Base-by-base conservation (phyloP, 2,797 vertebrate genomes). In the Numenius phaeopus region DNA sequence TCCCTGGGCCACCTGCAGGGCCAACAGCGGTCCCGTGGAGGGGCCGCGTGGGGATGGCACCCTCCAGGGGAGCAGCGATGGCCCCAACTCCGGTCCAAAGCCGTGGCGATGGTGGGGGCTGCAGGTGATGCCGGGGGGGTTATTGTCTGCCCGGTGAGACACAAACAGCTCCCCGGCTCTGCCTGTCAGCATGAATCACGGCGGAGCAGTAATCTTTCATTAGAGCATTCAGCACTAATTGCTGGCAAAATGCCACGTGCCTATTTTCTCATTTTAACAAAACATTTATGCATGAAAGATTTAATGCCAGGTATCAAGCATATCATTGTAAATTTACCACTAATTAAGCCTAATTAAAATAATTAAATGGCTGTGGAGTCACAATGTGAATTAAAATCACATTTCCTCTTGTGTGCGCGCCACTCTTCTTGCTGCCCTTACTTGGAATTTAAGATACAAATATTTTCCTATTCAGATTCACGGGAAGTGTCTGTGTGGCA, bases 341-440 rank as follows among this genome's bases (percentile, higher is more conserved):
- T 99, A 99, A 99, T 99, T 99, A 99, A 98, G 98, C 98, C 99
- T 99, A 99, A 99, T 99, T 99, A 99, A 99, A 99, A 99, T 98
- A 98, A 98, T 98, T 98, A 99, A 99, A 99, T 99, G 99, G 98
- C 98, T 98, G 98, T 90, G 85, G 98, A 99, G 98, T 98, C 98
- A 98, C 98, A 97, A 98, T 97, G 98, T 97, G 98, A 98, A 98
- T 98, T 97, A 95, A 97, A 98, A 98, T 98, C 97, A 83, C 98
- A 46, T 98, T 96, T 87, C 94, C 97, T 95, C 94, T 17, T 5
- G 10, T 15, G 76, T 5, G 40, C n/a, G 52, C 18, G 16, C 83
- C 95, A 39, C 87, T 93, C 87, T 61, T 81, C 97, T 78, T 7
- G 10, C 94, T 50, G 87, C 80, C 96, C 95, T 90, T 26, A 2